Base-by-base conservation (phyloP, 2,113 vertebrate genomes). In the Vicugna pacos region DNA sequence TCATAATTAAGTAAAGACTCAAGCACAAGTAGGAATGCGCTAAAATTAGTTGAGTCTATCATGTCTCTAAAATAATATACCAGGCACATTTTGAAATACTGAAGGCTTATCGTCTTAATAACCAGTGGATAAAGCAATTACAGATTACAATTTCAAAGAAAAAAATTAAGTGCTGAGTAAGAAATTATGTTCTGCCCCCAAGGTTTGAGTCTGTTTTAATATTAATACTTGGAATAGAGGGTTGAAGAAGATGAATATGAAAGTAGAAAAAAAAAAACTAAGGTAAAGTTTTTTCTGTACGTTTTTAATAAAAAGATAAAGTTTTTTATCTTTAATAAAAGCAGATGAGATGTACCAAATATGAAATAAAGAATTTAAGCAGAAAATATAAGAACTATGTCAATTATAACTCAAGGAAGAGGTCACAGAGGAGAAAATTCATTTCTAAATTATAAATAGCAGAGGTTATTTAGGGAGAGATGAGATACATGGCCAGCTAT, bases 121-220 rank as follows among this genome's bases (percentile, higher is more conserved):
- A 76, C 46, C 46, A 88, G 12, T 52, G 24, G 83, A 46, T 0
- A 90, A 88, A 75, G 81, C 90, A 95, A 93, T 90, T 85, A 62
- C 20, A 79, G 42, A 70, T 93, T 83, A 89, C 46, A 30, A 93
- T 58, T 80, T 30, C 83, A 60, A 69, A 58, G 75, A n/a, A 91
- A 97, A 96, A 95, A 4, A n/a, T 52, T 76, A 96, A 93, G 24
- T 87, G 38, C 80, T 95, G 65, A 96, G 24, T 20, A 97, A 96
- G 58, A 96, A 95, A 95, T 86, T 70, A 81, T 58, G 10, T 73
- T 97, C 91, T 96, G 14, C 0, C 16, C 14, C 4, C 11, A 81
- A 69, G 32, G 62, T n/a, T 84, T 83, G 38, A 86, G 24, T 72
- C 48, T 72, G 7, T 10, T 88, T 79, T 0, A 0, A 46, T 70